Base-by-base conservation (phyloP, 2,797 vertebrate genomes). In the Podarcis lilfordi region DNA sequence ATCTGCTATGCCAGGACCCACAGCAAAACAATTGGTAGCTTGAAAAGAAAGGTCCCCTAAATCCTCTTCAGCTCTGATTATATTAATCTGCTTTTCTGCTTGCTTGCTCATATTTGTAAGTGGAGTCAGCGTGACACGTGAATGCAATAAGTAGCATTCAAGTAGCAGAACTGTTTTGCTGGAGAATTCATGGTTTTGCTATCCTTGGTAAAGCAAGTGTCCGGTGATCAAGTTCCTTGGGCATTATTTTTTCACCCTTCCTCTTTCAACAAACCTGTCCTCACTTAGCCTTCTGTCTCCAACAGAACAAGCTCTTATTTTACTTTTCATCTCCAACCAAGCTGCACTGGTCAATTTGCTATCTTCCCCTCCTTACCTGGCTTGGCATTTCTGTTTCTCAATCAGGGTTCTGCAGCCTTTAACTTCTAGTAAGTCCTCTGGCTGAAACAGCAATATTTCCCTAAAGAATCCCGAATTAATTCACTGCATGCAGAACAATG, bases 41-140 rank as follows among this genome's bases (percentile, higher is more conserved):
- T 88, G 88, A 84, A 81, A 91, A 88, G 19, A 43, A 88, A 83
- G 50, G 3, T 87, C 88, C 90, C n/a, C 82, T 81, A 90, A 91
- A 82, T 87, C 88, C 59, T 87, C 75, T 91, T 95, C 74, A 50
- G 40, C 90, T 92, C 37, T 82, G 55, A 80, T 90, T 91, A 84
- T 75, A 50, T 27, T 66, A 75, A 82, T 40, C 90, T 86, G 55
- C 79, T 93, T 93, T 91, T 83, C 86, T 91, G 29, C 85, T 91
- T 91, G 29, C 85, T 91, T 19, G 0, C 84, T 94, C 71, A 27
- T 55, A 25, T 91, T 91, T 93, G 90, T 91, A 79, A 86, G 25
- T 71, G 59, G 95, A 84, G 88, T 79, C 88, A 88, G 88, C 93
- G 55, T 89, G 76, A 89, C 68, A 64, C 29, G 89, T 84, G 82